A percentile compares a stretch with the other conserved stretches of the same genome.
These are phyloP conservation scores for Dreissena polymorpha DNA, from an alignment of 1,140 invertebrate genomes.

Conservation along the genomic window DNA sequence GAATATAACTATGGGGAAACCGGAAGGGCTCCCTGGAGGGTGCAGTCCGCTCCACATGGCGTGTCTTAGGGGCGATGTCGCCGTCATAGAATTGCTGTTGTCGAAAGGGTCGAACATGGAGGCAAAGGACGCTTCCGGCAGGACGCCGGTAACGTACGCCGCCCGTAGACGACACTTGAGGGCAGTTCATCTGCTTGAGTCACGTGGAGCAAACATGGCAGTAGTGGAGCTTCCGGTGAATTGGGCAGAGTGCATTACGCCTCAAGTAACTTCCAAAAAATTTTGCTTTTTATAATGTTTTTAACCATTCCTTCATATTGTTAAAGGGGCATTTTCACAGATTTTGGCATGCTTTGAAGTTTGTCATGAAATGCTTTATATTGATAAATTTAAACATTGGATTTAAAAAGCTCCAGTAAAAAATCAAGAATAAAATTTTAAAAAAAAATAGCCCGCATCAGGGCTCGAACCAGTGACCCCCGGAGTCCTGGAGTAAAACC, in stretches of 20 bases:
- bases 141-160: conserved; percentile 65
- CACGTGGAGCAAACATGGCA: conserved; percentile 56
- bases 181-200: conserved; percentile 55
- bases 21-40: conserved; percentile 63
- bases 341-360: no score
- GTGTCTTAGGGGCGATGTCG: conserved; percentile 63
- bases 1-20: conserved; percentile 69
- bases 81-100: conserved; percentile 63
- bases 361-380: no score
- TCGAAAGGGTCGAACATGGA: conserved; percentile 64
- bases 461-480: no score
- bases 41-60: conserved; percentile 68
- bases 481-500: no score
- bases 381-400: no score
- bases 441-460: no score
- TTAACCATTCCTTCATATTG: no score
- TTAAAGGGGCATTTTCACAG: no score
- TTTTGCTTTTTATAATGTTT: conserved; percentile 65
- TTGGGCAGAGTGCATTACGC: conserved; percentile 57
- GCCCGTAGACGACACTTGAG: conserved; percentile 42
- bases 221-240: conserved; percentile 30
- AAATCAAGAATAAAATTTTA: no score
- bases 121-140: conserved; percentile 60
- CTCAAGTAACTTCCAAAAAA: conserved; percentile 45
- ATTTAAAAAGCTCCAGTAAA: no score